phyloP scores from a whole-genome alignment of 2,797 vertebrate genomes.

The Paedocypris micromegethes region DNA sequence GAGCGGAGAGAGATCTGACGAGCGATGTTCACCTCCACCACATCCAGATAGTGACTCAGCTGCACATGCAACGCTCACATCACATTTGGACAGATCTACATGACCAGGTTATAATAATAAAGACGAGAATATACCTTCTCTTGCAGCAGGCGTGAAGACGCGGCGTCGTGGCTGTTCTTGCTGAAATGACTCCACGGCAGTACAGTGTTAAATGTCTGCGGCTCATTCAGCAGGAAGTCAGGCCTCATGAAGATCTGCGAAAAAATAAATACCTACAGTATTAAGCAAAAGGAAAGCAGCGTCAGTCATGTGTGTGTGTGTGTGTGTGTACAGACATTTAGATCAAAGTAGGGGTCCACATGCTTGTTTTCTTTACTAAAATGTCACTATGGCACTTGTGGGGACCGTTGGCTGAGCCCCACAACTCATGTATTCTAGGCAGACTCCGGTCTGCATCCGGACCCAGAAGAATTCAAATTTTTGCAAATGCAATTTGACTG shows the following conservation, averaged over 20 bases:
- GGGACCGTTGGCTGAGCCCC: too few species aligned
- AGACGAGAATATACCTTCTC: constrained; percentile 77
- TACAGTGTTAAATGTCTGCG: constrained; percentile 87
- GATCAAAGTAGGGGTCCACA: too few species aligned
- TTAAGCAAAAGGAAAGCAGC: too few species aligned
- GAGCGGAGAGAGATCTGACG: constrained; percentile 97
- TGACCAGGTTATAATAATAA: too few species aligned
- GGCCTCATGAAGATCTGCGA: constrained; percentile 94
- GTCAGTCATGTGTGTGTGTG: too few species aligned
- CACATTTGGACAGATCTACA: not conserved
- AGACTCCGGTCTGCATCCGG: too few species aligned
- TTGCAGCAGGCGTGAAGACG: constrained; percentile 91
- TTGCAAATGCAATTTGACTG: too few species aligned
- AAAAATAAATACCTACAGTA: not conserved
- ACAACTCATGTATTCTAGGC: too few species aligned
- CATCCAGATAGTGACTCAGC: constrained; percentile 97
- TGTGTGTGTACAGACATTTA: too few species aligned
- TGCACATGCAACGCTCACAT: constrained; percentile 44
- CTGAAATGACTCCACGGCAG: constrained; percentile 98
- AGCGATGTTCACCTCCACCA: constrained; percentile 98
- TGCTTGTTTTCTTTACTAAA: too few species aligned
- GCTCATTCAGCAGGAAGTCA: constrained; percentile 94
- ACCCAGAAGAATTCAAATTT: too few species aligned
- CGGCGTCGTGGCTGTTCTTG: constrained; percentile 83
- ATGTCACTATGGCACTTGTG: too few species aligned